Percentiles rank a stretch among this genome's conserved stretches.
Conservation (phyloP, 1,140 invertebrate genomes). For the Dreissena rostriformis region DNA sequence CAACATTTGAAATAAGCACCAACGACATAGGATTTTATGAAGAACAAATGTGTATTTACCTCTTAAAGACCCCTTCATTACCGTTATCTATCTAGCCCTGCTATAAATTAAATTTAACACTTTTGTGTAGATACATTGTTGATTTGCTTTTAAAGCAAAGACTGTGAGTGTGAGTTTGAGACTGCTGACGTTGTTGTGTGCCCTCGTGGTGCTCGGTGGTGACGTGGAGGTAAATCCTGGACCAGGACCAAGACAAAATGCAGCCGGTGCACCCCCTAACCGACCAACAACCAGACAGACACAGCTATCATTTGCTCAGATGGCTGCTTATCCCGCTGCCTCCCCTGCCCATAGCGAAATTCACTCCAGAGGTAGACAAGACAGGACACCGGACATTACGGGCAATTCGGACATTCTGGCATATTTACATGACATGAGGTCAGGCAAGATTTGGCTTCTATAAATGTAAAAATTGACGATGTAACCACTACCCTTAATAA, state of each 20-base stretch:
- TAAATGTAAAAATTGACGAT: slow-evolving; percentile 31
- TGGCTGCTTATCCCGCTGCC: neutral
- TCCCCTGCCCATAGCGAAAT: neutral
- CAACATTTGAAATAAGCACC: too few species aligned
- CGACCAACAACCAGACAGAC: neutral
- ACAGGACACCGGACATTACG: too few species aligned
- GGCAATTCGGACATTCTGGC: neutral
- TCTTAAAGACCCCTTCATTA: too few species aligned
- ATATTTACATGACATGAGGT: slow-evolving; percentile 20
- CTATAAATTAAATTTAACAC: too few species aligned
- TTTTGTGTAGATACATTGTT: too few species aligned
- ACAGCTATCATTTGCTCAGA: slow-evolving; percentile 16
- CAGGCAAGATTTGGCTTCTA: slow-evolving; percentile 18
- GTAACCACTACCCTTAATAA: slow-evolving; percentile 8
- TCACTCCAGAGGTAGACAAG: neutral
- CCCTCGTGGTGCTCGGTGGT: slow-evolving; percentile 12
- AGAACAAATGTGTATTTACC: too few species aligned
- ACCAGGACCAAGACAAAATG: neutral
- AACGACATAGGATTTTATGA: too few species aligned
- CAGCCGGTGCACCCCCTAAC: neutral
- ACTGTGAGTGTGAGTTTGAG: slow-evolving; percentile 25
- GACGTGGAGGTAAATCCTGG: slow-evolving; percentile 21
- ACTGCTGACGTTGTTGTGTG: neutral
- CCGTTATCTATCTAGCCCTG: too few species aligned
- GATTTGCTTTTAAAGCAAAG: neutral